Evolutionary conservation across 2,888 invertebrate species (phyloP).

Genomic region (Drosophila mimetica): DNA sequence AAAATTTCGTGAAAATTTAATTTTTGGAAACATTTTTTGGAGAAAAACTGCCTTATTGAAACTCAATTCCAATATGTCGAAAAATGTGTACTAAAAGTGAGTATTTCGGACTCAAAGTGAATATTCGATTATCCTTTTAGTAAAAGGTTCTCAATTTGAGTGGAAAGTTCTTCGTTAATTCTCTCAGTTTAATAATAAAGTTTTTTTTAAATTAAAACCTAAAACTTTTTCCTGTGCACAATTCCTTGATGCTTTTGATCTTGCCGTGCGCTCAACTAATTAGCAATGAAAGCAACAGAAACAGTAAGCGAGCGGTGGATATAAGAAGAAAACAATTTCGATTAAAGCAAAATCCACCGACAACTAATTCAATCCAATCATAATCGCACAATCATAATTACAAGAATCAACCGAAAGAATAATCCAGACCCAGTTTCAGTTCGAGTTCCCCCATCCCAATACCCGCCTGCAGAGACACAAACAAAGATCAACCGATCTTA

Average conservation of each 20-base stretch:
- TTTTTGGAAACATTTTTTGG: no score
- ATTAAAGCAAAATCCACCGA: slow-evolving; percentile 67
- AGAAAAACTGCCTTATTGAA: no score
- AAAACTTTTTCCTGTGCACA: slow-evolving; percentile 1
- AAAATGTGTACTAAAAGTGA: no score
- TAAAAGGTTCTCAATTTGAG: no score
- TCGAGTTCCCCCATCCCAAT: not conserved
- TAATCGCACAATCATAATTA: slow-evolving; percentile 77
- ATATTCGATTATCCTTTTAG: no score
- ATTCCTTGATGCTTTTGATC: slow-evolving; percentile 30
- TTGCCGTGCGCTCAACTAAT: slow-evolving; percentile 63
- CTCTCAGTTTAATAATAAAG: no score
- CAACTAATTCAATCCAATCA: slow-evolving; percentile 77
- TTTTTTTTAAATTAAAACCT: not conserved
- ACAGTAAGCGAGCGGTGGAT: not conserved
- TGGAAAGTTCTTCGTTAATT: no score
- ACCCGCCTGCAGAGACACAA: slow-evolving; percentile 5
- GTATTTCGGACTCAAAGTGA: no score
- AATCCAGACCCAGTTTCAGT: slow-evolving; percentile 29
- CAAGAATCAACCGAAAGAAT: slow-evolving; percentile 70
- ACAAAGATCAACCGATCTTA: slow-evolving; percentile 19
- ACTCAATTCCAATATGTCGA: no score
- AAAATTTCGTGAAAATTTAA: no score
- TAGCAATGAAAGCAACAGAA: slow-evolving; percentile 53
- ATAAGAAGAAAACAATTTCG: slow-evolving; percentile 64